Evolutionary conservation across 2,888 invertebrate genomes (phyloP).

Genomic region (Stenchaetothrips biformis): DNA sequence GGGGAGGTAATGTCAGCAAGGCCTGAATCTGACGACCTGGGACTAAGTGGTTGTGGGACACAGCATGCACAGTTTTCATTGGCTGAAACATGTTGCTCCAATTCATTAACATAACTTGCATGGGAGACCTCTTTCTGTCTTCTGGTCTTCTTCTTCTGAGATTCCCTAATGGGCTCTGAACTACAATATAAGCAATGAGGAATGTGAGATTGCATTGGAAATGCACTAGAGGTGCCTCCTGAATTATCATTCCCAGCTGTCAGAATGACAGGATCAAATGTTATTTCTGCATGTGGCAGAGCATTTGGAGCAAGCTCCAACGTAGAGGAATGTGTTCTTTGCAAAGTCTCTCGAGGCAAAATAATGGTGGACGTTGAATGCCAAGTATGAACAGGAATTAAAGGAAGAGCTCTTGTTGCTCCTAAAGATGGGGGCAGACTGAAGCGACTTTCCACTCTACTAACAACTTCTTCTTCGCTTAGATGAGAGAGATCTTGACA

Average conservation of each 20-base stretch:
- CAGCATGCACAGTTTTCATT: constrained; percentile 53
- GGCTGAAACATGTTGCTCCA: constrained; percentile 34
- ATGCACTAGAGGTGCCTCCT: neutral
- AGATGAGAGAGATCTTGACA: constrained; percentile 33
- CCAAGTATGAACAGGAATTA: constrained; percentile 3
- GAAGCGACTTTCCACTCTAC: neutral
- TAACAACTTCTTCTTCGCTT: neutral
- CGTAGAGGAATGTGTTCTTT: constrained; percentile 54
- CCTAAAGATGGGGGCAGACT: neutral
- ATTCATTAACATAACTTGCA: neutral
- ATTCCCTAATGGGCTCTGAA: neutral
- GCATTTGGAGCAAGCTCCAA: constrained; percentile 52
- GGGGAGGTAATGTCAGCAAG: constrained; percentile 78
- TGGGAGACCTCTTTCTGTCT: neutral
- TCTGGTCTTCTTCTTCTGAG: neutral
- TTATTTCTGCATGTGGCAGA: constrained; percentile 41
- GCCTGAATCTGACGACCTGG: constrained; percentile 71
- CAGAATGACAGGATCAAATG: constrained; percentile 40
- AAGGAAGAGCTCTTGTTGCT: neutral
- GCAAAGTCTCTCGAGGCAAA: neutral
- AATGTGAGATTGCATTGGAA: neutral
- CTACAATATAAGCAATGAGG: constrained; percentile 3
- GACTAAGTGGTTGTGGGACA: constrained; percentile 50
- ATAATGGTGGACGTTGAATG: constrained; percentile 10
- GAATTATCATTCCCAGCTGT: neutral